These are phyloP conservation scores for Plecotus auritus DNA, from an alignment of 2,113 vertebrate species.

Conservation along the genomic window DNA sequence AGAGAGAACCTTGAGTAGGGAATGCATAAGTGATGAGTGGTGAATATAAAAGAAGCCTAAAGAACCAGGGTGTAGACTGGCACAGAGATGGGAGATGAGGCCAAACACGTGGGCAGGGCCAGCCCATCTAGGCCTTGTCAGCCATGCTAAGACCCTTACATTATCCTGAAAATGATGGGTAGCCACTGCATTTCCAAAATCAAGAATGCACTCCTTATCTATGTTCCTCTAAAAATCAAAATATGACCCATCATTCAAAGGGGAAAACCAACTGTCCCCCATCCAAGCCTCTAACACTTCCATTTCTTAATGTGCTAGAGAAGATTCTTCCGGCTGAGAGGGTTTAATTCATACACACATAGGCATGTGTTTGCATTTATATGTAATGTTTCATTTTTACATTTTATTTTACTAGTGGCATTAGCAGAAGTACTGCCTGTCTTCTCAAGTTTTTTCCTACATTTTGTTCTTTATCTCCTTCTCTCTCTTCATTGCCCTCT, in stretches of 20 bases:
- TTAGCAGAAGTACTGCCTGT: neutral
- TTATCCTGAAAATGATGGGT: neutral
- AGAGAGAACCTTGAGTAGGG: neutral
- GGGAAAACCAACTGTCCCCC: neutral
- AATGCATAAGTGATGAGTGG: neutral
- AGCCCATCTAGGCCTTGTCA: neutral
- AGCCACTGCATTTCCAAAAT: neutral
- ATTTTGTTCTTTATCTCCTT: neutral
- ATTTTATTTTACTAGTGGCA: neutral
- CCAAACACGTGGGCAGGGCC: neutral
- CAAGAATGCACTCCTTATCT: neutral
- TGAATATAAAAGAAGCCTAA: neutral
- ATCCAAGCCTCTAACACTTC: neutral
- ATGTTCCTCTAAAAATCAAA: neutral
- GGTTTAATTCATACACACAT: neutral
- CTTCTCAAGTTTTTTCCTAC: neutral
- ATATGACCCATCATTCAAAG: neutral
- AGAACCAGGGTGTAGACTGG: neutral
- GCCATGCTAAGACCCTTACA: neutral
- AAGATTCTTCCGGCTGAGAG: neutral
- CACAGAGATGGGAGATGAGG: neutral
- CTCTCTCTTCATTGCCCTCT: neutral
- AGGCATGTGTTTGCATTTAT: neutral
- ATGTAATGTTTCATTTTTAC: neutral
- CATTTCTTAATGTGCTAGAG: neutral